Evolutionary conservation across 1,140 invertebrate species (phyloP).

Genomic region (Drosophila watanabei): DNA sequence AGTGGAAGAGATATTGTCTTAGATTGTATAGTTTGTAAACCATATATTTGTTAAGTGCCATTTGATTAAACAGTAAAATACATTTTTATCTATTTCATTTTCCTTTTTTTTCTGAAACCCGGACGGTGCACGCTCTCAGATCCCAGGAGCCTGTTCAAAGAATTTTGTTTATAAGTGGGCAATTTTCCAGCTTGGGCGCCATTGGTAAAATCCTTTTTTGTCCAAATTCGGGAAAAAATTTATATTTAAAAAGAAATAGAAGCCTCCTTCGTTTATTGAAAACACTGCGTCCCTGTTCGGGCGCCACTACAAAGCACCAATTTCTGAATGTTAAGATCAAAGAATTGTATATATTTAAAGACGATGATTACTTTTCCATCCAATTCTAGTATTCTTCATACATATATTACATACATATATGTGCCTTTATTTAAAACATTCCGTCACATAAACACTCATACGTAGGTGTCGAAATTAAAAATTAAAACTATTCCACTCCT

Average conservation of each 20-base stretch:
- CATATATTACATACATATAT: constrained; percentile 82
- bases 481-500: constrained; percentile 47
- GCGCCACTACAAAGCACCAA: background rate
- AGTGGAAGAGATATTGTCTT: constrained; percentile 1
- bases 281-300: too few relatives aligned
- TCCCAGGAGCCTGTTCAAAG: background rate
- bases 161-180: background rate
- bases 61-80: constrained; percentile 55
- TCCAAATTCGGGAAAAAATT: background rate
- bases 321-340: background rate
- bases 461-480: constrained; percentile 39
- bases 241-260: too few relatives aligned
- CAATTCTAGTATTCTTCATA: constrained; percentile 41
- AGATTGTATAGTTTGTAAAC: constrained; percentile 27
- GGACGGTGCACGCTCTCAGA: too few relatives aligned
- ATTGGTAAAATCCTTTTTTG: background rate
- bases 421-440: constrained; percentile 78
- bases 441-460: constrained; percentile 59
- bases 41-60: constrained; percentile 67
- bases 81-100: constrained; percentile 24
- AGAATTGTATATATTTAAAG: background rate
- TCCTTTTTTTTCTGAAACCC: too few relatives aligned
- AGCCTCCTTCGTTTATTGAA: too few relatives aligned
- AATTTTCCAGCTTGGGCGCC: background rate
- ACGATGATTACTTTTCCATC: background rate